Conservation (phyloP, 2,113 vertebrate genomes). For the Entelurus aequoreus region DNA sequence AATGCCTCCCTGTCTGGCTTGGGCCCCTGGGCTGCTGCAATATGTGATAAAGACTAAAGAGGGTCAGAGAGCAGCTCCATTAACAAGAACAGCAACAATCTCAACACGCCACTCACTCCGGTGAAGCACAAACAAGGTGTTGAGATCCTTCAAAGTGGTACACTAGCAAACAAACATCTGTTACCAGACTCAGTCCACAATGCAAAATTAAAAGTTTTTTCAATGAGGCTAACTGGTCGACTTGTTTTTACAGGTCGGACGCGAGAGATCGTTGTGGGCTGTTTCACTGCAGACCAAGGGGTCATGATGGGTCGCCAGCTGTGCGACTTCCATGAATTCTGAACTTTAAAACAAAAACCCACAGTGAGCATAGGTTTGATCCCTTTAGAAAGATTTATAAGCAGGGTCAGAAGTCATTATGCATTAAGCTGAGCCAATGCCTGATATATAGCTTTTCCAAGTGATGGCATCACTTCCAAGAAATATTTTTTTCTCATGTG, state of each 20-base stretch:
- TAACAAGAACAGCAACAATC: constrained; percentile 23
- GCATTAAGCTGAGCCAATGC: not conserved
- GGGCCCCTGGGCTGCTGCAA: constrained; percentile 24
- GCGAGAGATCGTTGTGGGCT: constrained; percentile 8
- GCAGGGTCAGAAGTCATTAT: constrained; percentile 4
- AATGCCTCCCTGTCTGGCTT: constrained; percentile 27
- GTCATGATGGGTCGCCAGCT: constrained; percentile 16
- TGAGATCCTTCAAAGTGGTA: not conserved
- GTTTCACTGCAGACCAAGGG: constrained; percentile 16
- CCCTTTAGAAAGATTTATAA: constrained; percentile 16
- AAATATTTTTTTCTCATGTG: constrained; percentile 2
- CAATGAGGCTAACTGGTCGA: constrained; percentile 10
- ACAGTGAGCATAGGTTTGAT: constrained; percentile 4
- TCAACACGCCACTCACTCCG: not conserved
- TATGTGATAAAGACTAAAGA: constrained; percentile 28
- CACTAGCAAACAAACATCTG: constrained; percentile 12
- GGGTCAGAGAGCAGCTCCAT: constrained; percentile 35
- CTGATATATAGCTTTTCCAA: not conserved
- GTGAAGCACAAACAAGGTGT: not conserved
- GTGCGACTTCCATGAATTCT: constrained; percentile 9
- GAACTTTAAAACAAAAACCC: constrained; percentile 20
- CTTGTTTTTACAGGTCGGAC: constrained; percentile 15
- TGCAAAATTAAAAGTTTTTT: constrained; percentile 23
- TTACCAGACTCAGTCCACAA: constrained; percentile 22
- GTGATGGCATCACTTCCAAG: not conserved